Evolutionary conservation across 2,797 vertebrate species (phyloP), one percentile per base, ranked within the genome.

Genomic region (Pseudochaenichthys georgianus): DNA sequence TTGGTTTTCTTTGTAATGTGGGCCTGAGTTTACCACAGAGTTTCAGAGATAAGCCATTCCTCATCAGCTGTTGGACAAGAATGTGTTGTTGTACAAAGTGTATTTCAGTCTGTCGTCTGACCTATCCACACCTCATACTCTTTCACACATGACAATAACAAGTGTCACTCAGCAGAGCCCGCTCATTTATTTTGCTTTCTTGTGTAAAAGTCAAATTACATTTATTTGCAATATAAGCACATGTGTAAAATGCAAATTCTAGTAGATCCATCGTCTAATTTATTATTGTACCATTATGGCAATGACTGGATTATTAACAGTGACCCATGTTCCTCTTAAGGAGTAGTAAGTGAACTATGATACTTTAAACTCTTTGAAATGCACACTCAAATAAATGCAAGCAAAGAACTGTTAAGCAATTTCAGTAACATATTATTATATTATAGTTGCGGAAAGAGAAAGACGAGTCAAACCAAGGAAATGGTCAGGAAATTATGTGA

Each of bases 11-110:
- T 41, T 15, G 17, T 77, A 66, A 75, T 28, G 28, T 28, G 4
- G 4, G 28, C 28, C 28, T 28, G 28, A 15, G 13, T 77, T 79
- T 57, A 70, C 55, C 55, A 53, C 79, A 28, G 38, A 45, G 55
- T 67, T 69, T 78, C 66, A 74, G 58, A 54, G 31, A 50, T 64
- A 51, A 73, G 64, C 66, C 58, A 70, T 64, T 68, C 57, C 34
- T 69, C 28, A 50, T 81, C 58, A 71, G 51, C 83, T 73, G 70
- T 75, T 70, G 48, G 61, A 68, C 64, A 82, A 21, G 75, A 84
- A 82, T 81, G 72, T 64, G 60, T 68, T 77, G 50, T 61, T 52
- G 61, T 62, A 38, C 62, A 47, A 64, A 72, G 46, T 45, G 13
- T 52, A 9, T 57, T 43, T 28, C 28, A 28, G n/a, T 48, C 54